A percentile compares a stretch with the other conserved stretches of the same genome.
Conservation (phyloP, 2,113 vertebrate genomes). For the Engystomops pustulosus region DNA sequence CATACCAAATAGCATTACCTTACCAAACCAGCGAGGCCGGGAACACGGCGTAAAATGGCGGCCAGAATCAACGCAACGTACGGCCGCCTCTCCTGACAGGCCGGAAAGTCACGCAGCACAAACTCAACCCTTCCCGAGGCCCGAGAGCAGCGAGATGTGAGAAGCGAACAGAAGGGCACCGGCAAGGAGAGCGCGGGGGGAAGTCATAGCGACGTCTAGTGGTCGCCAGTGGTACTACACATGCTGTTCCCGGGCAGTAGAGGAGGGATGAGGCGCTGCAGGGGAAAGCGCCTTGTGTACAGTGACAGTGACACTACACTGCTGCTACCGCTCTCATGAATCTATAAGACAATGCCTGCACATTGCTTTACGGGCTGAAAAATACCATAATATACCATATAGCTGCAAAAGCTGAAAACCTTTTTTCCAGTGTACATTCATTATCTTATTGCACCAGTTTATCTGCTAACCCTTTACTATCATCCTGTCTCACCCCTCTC, state of each 20-base stretch:
- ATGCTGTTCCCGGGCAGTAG: background rate
- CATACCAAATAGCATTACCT: background rate
- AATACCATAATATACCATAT: no score
- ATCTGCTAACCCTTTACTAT: no score
- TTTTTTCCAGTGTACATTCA: no score
- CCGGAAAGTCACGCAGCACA: constrained; percentile 28
- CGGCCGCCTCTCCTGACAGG: constrained; percentile 1
- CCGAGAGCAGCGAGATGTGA: background rate
- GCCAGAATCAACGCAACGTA: background rate
- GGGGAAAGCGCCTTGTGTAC: no score
- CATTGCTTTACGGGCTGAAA: no score
- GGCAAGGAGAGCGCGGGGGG: background rate
- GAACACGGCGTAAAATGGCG: background rate
- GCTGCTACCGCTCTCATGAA: no score
- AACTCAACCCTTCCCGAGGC: constrained; percentile 32
- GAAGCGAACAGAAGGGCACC: background rate
- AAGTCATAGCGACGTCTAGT: constrained; percentile 8
- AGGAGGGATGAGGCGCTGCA: no score
- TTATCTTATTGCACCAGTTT: no score
- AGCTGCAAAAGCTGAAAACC: no score
- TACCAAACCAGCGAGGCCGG: background rate
- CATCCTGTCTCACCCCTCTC: no score
- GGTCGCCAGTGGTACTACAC: background rate
- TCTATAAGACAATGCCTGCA: no score
- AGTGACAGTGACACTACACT: no score